These are phyloP conservation scores for Torymus auratus DNA, from an alignment of 2,888 invertebrate species.

Conservation along the genomic window DNA sequence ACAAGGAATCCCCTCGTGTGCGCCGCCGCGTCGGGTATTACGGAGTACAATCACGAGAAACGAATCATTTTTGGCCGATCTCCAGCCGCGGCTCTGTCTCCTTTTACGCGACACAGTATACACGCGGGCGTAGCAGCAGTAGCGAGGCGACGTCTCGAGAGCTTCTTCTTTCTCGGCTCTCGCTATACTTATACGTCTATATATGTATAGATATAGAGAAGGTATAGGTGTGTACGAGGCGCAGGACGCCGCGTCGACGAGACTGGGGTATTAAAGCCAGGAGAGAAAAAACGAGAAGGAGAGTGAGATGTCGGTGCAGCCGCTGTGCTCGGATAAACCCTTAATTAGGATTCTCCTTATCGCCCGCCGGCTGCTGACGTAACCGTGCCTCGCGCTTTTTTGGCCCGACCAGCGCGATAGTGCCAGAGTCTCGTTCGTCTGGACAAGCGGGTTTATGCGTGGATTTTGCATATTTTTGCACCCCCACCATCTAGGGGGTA, in stretches of 20 bases:
- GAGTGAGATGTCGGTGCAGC: conserved; percentile 6
- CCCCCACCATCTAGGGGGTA: background rate
- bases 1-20: conserved; percentile 16
- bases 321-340: conserved; percentile 46
- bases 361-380: conserved; percentile 48
- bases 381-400: conserved; percentile 8
- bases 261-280: conserved; percentile 43
- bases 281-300: background rate
- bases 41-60: conserved; percentile 58
- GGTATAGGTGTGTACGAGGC: too few relatives aligned
- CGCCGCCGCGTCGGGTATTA: conserved; percentile 22
- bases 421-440: conserved; percentile 23
- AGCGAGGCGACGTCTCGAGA: conserved; percentile 29
- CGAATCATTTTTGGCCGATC: conserved; percentile 59
- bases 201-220: background rate
- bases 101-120: conserved; percentile 6
- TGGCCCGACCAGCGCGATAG: conserved; percentile 21
- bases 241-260: conserved; percentile 17
- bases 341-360: conserved; percentile 58
- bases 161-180: background rate
- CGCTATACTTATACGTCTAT: background rate
- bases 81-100: conserved; percentile 42
- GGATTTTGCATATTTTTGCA: conserved; percentile 44
- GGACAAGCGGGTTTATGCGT: conserved; percentile 34
- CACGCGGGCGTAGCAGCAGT: background rate